Evolutionary conservation across 2,888 invertebrate species (phyloP), one percentile per base, ranked within the genome.

Genomic region (Lasioglossum marginatum): DNA sequence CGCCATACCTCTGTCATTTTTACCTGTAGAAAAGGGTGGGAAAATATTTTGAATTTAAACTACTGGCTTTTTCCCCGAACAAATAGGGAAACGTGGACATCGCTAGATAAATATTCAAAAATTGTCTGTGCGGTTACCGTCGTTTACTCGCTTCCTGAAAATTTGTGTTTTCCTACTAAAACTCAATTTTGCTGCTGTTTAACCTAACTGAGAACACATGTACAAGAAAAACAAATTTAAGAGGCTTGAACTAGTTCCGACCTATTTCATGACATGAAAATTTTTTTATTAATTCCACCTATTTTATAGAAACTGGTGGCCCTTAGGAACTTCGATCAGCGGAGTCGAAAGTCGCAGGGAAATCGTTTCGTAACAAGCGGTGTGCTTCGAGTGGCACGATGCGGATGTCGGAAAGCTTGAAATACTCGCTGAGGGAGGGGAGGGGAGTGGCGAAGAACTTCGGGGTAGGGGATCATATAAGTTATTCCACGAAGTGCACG

Each of bases 401-500:
- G 66, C 31, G 34, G 34, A 66, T 23, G 34, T 34, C 8, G 66
- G 19, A 34, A 66, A 66, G 23, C 23, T 19, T 19, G 34, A 19
- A 66, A 66, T 31, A 60, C 60, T 31, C 5, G 27, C 5, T 31
- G 27, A 2, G 60, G 8, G 23, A 3, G 10, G 66, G 23, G 3
- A 27, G 34, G 19, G 8, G 31, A 31, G 1, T 23, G 48, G 16
- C n/a, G 8, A 73, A 43, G 16, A 77, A 75, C 27, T 52, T 52
- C 52, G 71, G 37, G 37, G 74, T 16, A 23, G 8, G 66, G 34
- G 10, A 66, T 68, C 70, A 34, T 73, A 68, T 73, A 82, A 82
- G 48, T 79, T 79, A 79, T 79, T 82, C 66, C 73, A n/a, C 3
- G 48, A 68, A 66, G 43, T 34, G n/a, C 77, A 19, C 57, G 34